Evolutionary conservation across 2,888 invertebrate genomes (phyloP).

Genomic region (Asteroscopus sphinx): DNA sequence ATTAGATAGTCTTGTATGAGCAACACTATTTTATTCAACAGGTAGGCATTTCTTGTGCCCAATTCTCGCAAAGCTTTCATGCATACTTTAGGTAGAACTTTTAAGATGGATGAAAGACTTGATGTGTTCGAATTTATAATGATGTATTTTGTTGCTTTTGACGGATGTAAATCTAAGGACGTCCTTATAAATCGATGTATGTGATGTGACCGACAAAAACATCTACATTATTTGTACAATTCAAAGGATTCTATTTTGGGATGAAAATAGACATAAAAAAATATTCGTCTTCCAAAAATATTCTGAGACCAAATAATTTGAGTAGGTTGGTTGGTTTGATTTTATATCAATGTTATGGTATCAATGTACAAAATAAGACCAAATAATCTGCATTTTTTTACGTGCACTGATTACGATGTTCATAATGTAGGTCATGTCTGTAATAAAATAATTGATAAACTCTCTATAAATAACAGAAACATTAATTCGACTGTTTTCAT

Average conservation of each 20-base stretch:
- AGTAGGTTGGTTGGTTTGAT: too few relatives aligned
- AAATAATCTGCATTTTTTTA: too few relatives aligned
- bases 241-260: not conserved
- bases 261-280: not conserved
- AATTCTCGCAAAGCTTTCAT: conserved; percentile 21
- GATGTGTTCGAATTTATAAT: conserved; percentile 29
- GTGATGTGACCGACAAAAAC: not conserved
- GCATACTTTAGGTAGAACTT: conserved; percentile 42
- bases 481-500: not conserved
- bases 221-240: not conserved
- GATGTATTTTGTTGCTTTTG: conserved; percentile 6
- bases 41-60: conserved; percentile 54
- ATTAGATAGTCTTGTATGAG: conserved; percentile 28
- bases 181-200: conserved; percentile 16
- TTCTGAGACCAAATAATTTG: too few relatives aligned
- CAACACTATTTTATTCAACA: conserved; percentile 59
- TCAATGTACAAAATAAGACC: too few relatives aligned
- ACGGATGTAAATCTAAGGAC: not conserved
- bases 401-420: not conserved
- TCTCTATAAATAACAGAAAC: conserved; percentile 1
- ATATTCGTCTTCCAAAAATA: not conserved
- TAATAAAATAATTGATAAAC: conserved; percentile 15
- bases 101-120: conserved; percentile 27
- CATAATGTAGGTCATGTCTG: conserved; percentile 16
- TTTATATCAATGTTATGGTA: too few relatives aligned